Percentiles rank a stretch among this genome's conserved stretches.
These are phyloP conservation scores for Strigops habroptila DNA, from an alignment of 2,113 vertebrate genomes.

Conservation along the genomic window DNA sequence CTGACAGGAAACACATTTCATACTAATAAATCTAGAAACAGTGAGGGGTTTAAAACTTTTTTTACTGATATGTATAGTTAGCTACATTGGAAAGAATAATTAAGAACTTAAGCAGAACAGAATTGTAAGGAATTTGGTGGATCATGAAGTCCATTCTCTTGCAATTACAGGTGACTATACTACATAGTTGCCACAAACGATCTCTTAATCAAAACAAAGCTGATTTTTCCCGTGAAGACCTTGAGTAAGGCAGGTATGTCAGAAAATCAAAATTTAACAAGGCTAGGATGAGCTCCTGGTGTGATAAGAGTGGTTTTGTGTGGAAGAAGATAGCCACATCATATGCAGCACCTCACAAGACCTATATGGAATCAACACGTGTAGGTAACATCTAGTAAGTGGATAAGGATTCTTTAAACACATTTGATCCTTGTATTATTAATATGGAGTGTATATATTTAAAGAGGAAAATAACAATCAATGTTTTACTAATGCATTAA, in stretches of 20 bases:
- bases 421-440: neutral
- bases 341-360: neutral
- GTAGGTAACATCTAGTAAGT: neutral
- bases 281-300: neutral
- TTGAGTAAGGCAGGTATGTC: neutral
- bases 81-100: constrained; percentile 10
- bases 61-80: neutral
- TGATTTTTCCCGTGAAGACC: neutral
- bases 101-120: neutral
- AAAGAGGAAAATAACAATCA: neutral
- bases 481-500: neutral
- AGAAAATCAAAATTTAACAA: neutral
- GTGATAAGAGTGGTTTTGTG: neutral
- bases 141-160: neutral
- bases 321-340: neutral
- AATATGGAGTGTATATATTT: neutral
- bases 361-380: accelerated
- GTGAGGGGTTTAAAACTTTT: neutral
- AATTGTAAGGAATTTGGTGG: neutral
- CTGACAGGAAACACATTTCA: neutral
- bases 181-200: neutral
- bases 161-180: neutral
- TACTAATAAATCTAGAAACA: neutral
- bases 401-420: neutral
- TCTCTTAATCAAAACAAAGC: neutral